phyloP scores from a whole-genome alignment of 2,888 invertebrate species.

The Cheilosia grossa region DNA sequence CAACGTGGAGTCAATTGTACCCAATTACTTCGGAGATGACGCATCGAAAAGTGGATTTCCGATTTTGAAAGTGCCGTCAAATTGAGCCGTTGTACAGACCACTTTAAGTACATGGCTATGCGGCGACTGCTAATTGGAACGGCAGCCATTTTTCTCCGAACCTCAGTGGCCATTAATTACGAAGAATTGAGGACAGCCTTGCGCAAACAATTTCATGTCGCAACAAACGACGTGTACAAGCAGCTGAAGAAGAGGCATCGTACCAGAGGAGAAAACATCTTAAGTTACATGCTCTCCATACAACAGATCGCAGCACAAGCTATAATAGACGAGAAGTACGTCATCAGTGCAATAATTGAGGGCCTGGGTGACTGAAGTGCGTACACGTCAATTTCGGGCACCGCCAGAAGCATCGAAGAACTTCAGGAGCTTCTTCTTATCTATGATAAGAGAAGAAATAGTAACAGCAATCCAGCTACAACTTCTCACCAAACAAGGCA shows the following conservation, averaged over 20 bases:
- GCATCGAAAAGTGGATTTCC: no score
- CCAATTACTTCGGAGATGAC: no score
- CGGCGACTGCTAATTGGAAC: neutral
- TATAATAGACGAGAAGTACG: neutral
- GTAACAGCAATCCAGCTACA: neutral
- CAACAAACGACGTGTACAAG: conserved; percentile 7
- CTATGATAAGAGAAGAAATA: conserved; percentile 24
- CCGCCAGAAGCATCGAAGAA: neutral
- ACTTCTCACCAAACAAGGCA: no score
- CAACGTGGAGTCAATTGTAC: no score
- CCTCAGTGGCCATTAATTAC: no score
- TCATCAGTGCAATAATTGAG: no score
- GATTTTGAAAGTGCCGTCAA: neutral
- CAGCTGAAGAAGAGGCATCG: conserved; percentile 11
- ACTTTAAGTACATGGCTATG: neutral
- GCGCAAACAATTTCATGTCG: conserved; percentile 1
- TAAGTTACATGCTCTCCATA: conserved; percentile 16
- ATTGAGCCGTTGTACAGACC: neutral
- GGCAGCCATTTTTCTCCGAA: no score
- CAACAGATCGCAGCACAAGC: conserved; percentile 24
- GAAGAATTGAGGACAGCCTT: neutral
- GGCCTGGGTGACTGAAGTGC: conserved; percentile 1
- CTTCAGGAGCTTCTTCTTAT: conserved; percentile 2
- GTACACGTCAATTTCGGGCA: conserved; percentile 12
- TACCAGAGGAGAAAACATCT: neutral